phyloP scores from a whole-genome alignment of 2,797 vertebrate species.

The Falco cherrug region DNA sequence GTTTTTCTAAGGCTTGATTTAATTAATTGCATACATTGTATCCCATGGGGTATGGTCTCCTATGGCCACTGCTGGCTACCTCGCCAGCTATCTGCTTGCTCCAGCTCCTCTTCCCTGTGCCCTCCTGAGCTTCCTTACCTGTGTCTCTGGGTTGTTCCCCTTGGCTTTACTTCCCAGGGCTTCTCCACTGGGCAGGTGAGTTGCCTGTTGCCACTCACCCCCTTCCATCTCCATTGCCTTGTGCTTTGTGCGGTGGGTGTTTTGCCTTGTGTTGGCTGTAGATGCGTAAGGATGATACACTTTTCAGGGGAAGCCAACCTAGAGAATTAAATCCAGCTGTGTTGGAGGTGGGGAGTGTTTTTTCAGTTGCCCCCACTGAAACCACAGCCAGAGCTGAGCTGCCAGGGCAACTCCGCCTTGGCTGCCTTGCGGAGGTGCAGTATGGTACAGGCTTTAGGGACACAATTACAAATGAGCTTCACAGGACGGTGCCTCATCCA shows the following conservation, averaged over 20 bases:
- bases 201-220: neutral
- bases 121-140: neutral
- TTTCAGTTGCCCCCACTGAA: neutral
- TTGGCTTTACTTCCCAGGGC: neutral
- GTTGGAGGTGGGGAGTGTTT: neutral
- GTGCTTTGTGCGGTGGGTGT: neutral
- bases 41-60: neutral
- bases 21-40: neutral
- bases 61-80: neutral
- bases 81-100: neutral
- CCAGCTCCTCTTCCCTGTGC: accelerated
- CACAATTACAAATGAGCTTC: neutral
- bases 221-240: neutral
- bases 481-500: neutral
- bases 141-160: accelerated
- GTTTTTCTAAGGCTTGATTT: neutral
- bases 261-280: neutral
- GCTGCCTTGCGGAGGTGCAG: neutral
- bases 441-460: neutral
- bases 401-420: neutral
- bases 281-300: neutral
- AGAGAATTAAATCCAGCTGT: neutral
- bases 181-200: neutral
- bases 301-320: neutral
- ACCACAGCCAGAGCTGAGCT: neutral